Base-by-base conservation (phyloP, 2,113 vertebrate genomes). In the Progne subis region DNA sequence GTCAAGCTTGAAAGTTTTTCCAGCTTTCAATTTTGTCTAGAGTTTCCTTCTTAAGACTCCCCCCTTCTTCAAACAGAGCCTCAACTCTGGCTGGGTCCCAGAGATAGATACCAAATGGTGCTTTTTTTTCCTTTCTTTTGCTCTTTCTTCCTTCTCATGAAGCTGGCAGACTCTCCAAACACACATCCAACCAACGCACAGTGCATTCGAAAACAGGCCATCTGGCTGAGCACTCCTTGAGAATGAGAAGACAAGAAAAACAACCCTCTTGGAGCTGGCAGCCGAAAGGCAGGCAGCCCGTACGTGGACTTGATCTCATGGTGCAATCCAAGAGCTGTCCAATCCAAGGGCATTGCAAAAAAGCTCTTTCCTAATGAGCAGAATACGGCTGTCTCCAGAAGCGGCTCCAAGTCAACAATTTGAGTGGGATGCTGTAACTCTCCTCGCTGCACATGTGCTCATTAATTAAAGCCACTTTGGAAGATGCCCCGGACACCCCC, bases 181-280 rank as follows among this genome's bases (percentile, higher is more conserved):
- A 97, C 97, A 97, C 93, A 97, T 97, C 96, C 97, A 97, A 97
- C 96, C 97, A 97, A 97, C 97, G 97, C 97, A 97, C 95, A 96
- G 96, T 92, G 96, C 97, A 95, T 97, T 97, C 93, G 43, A 97
- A 97, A 96, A 97, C 96, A 96, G 95, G 92, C 97, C 97, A 97
- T 97, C 97, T 97, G 97, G 96, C 96, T 96, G 92, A 95, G 92
- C 94, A 78, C 96, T 97, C 95, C 96, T 97, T 97, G 95, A 95
- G 96, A 97, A 97, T 83, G 92, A 96, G 97, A 95, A 96, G 97
- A 96, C 90, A 97, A 97, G 96, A 97, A 97, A 97, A 97, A 97
- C 97, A 97, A 97, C 95, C 93, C 95, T 97, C 95, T 95, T 91
- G 89, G 96, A 97, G 88, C 90, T 95, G 96, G 96, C 96, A 97